A percentile compares a stretch with the other conserved stretches of the same genome.
Evolutionary conservation across 2,113 vertebrate genomes (phyloP).

Genomic region (Hassar affinis): DNA sequence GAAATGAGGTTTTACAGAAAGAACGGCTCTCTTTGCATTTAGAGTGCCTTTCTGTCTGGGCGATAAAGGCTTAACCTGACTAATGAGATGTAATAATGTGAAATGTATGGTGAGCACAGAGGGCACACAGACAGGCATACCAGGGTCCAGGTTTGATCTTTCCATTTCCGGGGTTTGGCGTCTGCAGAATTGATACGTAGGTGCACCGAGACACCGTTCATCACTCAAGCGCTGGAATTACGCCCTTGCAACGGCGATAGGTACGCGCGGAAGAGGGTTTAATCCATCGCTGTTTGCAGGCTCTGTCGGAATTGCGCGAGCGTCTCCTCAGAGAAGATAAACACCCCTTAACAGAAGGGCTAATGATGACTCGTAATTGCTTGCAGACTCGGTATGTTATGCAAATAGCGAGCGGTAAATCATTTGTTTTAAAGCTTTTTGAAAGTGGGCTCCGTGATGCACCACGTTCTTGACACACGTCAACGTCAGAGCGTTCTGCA

Average conservation of each 20-base stretch:
- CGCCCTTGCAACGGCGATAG: constrained; percentile 24
- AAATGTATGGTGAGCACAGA: constrained; percentile 49
- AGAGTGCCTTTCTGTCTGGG: constrained; percentile 30
- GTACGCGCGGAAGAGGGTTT: constrained; percentile 44
- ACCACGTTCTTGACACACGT: constrained; percentile 84
- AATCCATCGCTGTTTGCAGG: constrained; percentile 40
- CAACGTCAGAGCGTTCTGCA: constrained; percentile 83
- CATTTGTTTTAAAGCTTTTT: constrained; percentile 6
- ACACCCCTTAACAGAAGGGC: constrained; percentile 40
- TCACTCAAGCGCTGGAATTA: constrained; percentile 48
- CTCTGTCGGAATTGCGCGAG: constrained; percentile 39
- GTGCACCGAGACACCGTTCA: constrained; percentile 29
- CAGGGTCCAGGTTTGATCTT: constrained; percentile 34
- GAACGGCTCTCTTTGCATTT: constrained; percentile 37
- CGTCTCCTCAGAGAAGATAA: constrained; percentile 37
- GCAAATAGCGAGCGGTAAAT: neutral
- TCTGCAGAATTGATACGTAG: constrained; percentile 29
- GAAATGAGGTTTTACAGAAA: constrained; percentile 30
- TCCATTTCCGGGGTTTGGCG: constrained; percentile 37
- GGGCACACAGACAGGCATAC: constrained; percentile 48
- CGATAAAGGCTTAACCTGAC: constrained; percentile 48
- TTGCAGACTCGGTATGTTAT: neutral
- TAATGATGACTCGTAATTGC: constrained; percentile 62
- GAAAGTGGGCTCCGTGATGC: constrained; percentile 60
- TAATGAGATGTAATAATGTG: constrained; percentile 64